phyloP scores from a whole-genome alignment of 2,888 invertebrate genomes.

The Physocephala rufipes region DNA sequence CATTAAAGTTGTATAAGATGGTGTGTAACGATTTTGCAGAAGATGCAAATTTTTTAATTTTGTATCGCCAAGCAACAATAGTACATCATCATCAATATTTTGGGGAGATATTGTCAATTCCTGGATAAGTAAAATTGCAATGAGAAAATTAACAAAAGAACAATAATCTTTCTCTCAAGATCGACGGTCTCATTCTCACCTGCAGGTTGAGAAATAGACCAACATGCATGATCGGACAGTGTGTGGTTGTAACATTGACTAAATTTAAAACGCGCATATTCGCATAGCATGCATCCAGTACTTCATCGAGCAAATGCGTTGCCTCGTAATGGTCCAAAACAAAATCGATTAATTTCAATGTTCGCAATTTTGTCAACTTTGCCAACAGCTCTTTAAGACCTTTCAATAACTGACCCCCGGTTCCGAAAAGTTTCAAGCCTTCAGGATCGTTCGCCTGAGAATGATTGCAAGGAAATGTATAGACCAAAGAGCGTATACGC shows the following conservation, averaged over 20 bases:
- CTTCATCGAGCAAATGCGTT: conserved; percentile 76
- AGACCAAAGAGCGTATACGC: conserved; percentile 71
- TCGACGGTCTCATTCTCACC: conserved; percentile 57
- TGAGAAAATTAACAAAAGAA: neutral
- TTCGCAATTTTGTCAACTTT: conserved; percentile 72
- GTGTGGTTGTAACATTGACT: conserved; percentile 78
- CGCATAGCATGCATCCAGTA: conserved; percentile 73
- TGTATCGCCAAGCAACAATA: conserved; percentile 73
- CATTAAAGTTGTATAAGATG: conserved; percentile 68
- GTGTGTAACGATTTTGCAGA: conserved; percentile 77
- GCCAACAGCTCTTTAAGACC: conserved; percentile 75
- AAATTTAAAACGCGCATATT: conserved; percentile 73
- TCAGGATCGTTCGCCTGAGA: conserved; percentile 72
- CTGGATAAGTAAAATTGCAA: conserved; percentile 58
- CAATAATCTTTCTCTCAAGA: neutral
- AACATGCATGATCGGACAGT: conserved; percentile 77
- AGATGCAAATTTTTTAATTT: conserved; percentile 75
- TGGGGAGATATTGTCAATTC: conserved; percentile 75
- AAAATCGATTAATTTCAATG: conserved; percentile 77
- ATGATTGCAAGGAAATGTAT: conserved; percentile 81
- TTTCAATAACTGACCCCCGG: conserved; percentile 76
- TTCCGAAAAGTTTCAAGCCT: conserved; percentile 76
- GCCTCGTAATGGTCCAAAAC: conserved; percentile 78
- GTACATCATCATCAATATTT: conserved; percentile 77
- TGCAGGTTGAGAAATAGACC: conserved; percentile 79